phyloP scores from a whole-genome alignment of 2,888 invertebrate species.

The Glyphotaelius pellucidus region DNA sequence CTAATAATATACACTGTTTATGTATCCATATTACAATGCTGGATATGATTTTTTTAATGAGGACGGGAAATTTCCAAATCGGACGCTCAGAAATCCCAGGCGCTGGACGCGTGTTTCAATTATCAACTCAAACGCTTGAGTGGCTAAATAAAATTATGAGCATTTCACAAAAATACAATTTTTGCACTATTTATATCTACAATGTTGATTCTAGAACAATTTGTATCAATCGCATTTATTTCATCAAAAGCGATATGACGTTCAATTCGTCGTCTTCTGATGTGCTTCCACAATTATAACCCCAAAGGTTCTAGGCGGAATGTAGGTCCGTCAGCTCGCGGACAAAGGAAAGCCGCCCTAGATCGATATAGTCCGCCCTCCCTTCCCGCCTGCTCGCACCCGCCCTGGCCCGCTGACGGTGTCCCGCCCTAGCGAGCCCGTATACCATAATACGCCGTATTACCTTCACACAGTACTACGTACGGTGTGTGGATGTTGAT shows the following conservation, averaged over 20 bases:
- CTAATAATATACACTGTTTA: too few relatives aligned
- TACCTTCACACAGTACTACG: not conserved
- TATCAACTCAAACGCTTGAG: too few relatives aligned
- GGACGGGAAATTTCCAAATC: too few relatives aligned
- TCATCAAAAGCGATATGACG: not conserved
- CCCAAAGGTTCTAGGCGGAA: slow-evolving; percentile 16
- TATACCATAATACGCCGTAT: not conserved
- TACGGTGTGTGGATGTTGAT: not conserved
- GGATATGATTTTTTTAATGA: too few relatives aligned
- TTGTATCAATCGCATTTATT: not conserved
- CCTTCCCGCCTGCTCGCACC: slow-evolving; percentile 20
- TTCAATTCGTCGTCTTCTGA: not conserved
- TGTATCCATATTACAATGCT: too few relatives aligned
- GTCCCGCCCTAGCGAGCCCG: slow-evolving; percentile 27
- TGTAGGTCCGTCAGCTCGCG: slow-evolving; percentile 42
- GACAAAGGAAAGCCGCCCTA: slow-evolving; percentile 63
- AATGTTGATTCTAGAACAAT: too few relatives aligned
- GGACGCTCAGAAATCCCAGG: too few relatives aligned
- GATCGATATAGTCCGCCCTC: slow-evolving; percentile 61
- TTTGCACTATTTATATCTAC: too few relatives aligned
- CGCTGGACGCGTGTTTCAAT: too few relatives aligned
- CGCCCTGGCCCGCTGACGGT: not conserved
- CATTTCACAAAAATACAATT: too few relatives aligned
- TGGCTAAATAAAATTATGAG: too few relatives aligned
- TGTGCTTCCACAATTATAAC: not conserved